Conservation (phyloP, 2,797 vertebrate genomes). For the Anisognathus igniventris region DNA sequence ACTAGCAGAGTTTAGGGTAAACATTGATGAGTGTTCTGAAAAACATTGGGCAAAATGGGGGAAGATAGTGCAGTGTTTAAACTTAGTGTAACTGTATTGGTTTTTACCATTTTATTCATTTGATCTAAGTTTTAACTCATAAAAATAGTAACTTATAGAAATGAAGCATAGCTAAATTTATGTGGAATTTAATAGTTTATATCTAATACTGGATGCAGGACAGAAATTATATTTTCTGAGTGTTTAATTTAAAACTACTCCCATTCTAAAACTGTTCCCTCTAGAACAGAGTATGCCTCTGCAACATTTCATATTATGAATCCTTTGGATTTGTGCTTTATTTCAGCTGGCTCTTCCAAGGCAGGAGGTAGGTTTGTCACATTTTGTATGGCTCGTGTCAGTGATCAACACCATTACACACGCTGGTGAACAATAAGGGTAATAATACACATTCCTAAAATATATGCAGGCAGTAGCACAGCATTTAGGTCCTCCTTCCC, state of each 20-base stretch:
- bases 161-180: background rate
- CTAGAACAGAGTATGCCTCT: background rate
- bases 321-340: background rate
- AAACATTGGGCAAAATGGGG: background rate
- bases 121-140: background rate
- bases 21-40: background rate
- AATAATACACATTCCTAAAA: background rate
- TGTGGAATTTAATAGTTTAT: background rate
- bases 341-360: background rate
- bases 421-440: background rate
- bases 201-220: background rate
- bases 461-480: background rate
- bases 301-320: background rate
- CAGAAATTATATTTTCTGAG: background rate
- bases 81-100: background rate
- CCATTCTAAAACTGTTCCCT: background rate
- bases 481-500: background rate
- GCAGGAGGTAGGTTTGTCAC: background rate
- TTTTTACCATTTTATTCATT: background rate
- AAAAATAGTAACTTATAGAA: background rate
- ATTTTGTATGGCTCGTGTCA: background rate
- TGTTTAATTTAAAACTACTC: background rate
- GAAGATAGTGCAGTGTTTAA: background rate
- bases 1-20: background rate
- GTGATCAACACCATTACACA: background rate